Base-by-base conservation (phyloP, 2,797 vertebrate species). In the Columba guinea region DNA sequence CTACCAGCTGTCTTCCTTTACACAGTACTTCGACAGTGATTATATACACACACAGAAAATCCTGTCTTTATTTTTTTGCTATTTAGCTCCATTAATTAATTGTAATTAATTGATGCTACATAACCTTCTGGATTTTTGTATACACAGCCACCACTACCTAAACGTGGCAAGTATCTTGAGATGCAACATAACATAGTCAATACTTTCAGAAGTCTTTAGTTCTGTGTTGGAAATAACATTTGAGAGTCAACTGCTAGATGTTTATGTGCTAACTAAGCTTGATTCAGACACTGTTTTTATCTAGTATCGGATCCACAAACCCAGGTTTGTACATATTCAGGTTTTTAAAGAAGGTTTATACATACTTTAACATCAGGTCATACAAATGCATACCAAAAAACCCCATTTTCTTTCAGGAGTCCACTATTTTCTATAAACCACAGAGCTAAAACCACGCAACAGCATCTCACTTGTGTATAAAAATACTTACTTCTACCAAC, bases 311-410 rank as follows among this genome's bases (percentile, higher is more conserved):
- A 68, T 7, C 14, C 62, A 81, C 21, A 22, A 53, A 78, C 24
- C 24, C 37, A 80, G 30, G 3, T 5, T 34, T 0, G 0, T 5
- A 34, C 8, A 28, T 3, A 4, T 24, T 30, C 2, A 1, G 26
- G 28, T 8, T 39, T 85, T 26, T 28, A 19, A 46, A 65, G 18
- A 35, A 39, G 7, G 18, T 46, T 83, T 79, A 52, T 11, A 28
- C 56, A 7, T 3, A 48, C 74, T 87, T 79, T 22, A 84, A 51
- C 8, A 60, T 8, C 2, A 2, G 11, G 14, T 65, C 44, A 34
- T 9, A 28, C 0, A 48, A 2, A 49, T 0, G 7, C 4, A 73
- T 44, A 59, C 1, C 41, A 68, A 88, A 86, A 79, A 24, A 27
- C 44, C 18, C 7, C 6, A n/a, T 19, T 37, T 82, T 32, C 8